Percentiles rank a stretch among this genome's conserved stretches.
These are phyloP conservation scores for Lasiommata megera DNA, from an alignment of 2,888 invertebrate species.

Conservation along the genomic window DNA sequence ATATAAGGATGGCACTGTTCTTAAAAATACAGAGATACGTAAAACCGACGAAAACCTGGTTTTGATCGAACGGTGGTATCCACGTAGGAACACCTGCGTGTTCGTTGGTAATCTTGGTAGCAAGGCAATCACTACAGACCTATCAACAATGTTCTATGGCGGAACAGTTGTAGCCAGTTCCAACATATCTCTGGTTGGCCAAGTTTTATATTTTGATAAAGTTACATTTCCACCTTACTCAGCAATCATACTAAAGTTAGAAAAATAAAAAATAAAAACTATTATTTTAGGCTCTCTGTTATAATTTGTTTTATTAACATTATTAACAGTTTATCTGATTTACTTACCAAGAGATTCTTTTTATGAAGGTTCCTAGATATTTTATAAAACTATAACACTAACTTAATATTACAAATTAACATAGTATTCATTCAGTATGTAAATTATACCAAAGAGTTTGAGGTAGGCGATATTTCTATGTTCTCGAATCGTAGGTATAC, in stretches of 20 bases:
- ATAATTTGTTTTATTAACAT: background rate
- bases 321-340: background rate
- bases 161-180: constrained; percentile 79
- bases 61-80: constrained; percentile 89
- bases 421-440: background rate
- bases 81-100: constrained; percentile 88
- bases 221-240: constrained; percentile 69
- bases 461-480: too few relatives aligned
- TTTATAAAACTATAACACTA: too few relatives aligned
- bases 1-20: constrained; percentile 82
- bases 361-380: too few relatives aligned
- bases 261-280: constrained; percentile 48
- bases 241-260: constrained; percentile 67
- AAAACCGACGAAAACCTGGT: constrained; percentile 84
- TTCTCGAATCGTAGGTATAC: too few relatives aligned
- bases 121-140: constrained; percentile 83
- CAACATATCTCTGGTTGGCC: constrained; percentile 58
- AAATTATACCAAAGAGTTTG: background rate
- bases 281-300: background rate
- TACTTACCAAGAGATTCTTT: too few relatives aligned
- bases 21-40: constrained; percentile 86
- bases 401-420: too few relatives aligned
- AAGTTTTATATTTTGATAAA: constrained; percentile 65
- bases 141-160: constrained; percentile 88
- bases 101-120: constrained; percentile 87